Evolutionary conservation across 1,140 invertebrate genomes (phyloP), one percentile per base, ranked within the genome.

Genomic region (Tetranychus urticae): DNA sequence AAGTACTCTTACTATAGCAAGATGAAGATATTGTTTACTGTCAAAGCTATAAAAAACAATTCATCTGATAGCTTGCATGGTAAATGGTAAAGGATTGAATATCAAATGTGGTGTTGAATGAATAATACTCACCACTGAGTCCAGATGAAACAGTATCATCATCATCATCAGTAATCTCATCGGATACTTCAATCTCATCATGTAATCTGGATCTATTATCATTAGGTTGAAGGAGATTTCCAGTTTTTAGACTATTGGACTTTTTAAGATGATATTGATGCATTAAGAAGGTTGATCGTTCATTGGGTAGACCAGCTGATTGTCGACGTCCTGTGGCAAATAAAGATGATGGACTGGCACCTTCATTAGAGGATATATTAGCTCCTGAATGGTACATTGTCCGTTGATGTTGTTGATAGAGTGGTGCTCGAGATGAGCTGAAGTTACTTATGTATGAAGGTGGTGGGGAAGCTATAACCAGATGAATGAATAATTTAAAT

Each of bases 201-300:
- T 61, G 59, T 35, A 62, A 59, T 58, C 63, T 60, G 56, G 61
- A 54, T 58, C 58, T 35, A 64, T 59, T 59, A 59, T 64, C 31
- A 58, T 65, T 48, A 62, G 13, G 33, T 42, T 42, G 39, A 10
- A 42, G 39, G 2, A 56, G 12, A 58, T 60, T 59, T 8, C 63
- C 58, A 1, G 65, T 63, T 65, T 70, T 70, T 67, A 73, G 69
- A 67, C 72, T 73, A 62, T 66, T 69, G 13, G 71, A 71, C 65
- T 72, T 72, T 65, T 68, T 68, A 61, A 72, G 68, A 59, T 68
- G 69, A 66, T 67, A 70, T 23, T 66, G 63, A 55, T 67, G 60
- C 14, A 56, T 33, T 60, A 39, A 52, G 60, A 47, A 54, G 35
- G 46, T 34, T 31, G 34, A 48, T 37, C 23, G 42, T 31, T 61